Conservation (phyloP, 2,888 invertebrate genomes). For the Agapetus fuscipes region DNA sequence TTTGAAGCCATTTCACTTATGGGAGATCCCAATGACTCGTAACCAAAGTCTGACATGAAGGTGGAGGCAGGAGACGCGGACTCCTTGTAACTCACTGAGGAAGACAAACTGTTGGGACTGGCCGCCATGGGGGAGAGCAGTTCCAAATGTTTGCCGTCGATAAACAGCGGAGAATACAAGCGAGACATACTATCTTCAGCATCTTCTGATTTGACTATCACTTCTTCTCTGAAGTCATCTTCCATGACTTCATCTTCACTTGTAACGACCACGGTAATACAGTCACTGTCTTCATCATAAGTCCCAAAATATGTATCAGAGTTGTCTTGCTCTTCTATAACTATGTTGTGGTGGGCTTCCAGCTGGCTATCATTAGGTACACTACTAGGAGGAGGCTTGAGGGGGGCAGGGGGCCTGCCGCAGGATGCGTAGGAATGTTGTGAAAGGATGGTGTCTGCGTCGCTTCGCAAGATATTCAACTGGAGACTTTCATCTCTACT, state of each 20-base stretch:
- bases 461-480: conserved; percentile 29
- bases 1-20: conserved; percentile 37
- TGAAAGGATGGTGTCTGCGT: conserved; percentile 39
- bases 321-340: conserved; percentile 26
- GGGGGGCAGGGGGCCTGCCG: conserved; percentile 27
- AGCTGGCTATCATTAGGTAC: conserved; percentile 25
- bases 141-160: neutral
- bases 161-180: neutral
- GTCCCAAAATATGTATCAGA: conserved; percentile 60
- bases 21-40: conserved; percentile 42
- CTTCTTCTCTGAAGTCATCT: conserved; percentile 24
- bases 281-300: conserved; percentile 62
- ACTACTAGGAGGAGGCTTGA: too few relatives aligned
- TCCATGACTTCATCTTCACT: conserved; percentile 47
- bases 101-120: conserved; percentile 28
- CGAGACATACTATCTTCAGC: conserved; percentile 1
- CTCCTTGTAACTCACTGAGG: conserved; percentile 32
- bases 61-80: conserved; percentile 38
- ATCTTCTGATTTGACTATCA: conserved; percentile 4
- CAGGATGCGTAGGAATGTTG: conserved; percentile 46
- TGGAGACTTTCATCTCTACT: conserved; percentile 49
- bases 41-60: conserved; percentile 39
- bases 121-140: conserved; percentile 37
- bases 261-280: conserved; percentile 62
- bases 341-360: conserved; percentile 27